Evolutionary conservation across 2,888 invertebrate species (phyloP).

Genomic region (Belgica antarctica): DNA sequence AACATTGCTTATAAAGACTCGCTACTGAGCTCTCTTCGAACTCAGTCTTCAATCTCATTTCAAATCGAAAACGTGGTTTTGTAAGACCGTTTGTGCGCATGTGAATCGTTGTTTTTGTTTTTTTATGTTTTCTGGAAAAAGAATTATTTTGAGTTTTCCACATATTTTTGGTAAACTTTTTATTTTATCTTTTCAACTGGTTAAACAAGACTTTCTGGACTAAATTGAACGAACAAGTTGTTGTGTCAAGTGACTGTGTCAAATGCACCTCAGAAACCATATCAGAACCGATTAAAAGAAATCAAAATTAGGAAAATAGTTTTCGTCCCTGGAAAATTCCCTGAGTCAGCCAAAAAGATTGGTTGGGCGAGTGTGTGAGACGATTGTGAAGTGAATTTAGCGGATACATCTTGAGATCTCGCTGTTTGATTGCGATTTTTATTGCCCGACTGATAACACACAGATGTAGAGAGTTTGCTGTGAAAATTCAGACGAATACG

Average conservation of each 20-base stretch:
- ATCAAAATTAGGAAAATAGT: conserved; percentile 1
- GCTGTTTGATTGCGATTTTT: too few relatives aligned
- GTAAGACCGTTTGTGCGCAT: conserved; percentile 37
- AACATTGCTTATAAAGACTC: neutral
- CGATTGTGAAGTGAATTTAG: neutral
- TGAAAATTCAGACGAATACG: neutral
- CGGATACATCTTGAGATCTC: too few relatives aligned
- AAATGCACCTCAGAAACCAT: neutral
- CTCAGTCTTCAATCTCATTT: conserved; percentile 30
- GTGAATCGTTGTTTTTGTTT: conserved; percentile 37
- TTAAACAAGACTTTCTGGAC: neutral
- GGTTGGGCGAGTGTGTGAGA: neutral
- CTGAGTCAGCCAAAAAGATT: neutral
- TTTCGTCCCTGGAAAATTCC: neutral
- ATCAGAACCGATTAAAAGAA: neutral
- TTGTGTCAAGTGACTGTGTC: conserved; percentile 12
- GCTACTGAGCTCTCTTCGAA: neutral
- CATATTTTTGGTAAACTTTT: neutral
- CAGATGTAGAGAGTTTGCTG: too few relatives aligned
- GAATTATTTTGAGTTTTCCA: conserved; percentile 14
- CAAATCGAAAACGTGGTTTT: conserved; percentile 18
- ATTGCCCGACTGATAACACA: neutral
- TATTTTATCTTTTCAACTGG: neutral
- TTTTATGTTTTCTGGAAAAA: conserved; percentile 32
- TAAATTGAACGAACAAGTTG: neutral